Evolutionary conservation across 1,140 invertebrate genomes (phyloP), one percentile per base, ranked within the genome.

Genomic region (Heliconius hermathena): DNA sequence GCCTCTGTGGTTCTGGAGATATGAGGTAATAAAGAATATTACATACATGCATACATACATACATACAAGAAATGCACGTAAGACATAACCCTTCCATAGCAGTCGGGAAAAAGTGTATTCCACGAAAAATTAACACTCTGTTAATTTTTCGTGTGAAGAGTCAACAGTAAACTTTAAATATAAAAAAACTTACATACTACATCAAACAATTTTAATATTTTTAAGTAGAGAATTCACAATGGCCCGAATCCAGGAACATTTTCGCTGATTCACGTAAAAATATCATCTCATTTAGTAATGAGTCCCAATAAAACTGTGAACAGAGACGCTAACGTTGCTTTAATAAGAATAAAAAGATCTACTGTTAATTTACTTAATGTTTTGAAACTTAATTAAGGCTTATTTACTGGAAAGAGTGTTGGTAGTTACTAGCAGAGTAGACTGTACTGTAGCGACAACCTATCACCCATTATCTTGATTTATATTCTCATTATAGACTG

Each of bases 211-310:
- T 66, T 29, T 66, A 29, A 66, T 66, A 66, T 29, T 66, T 66
- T 66, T 1, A n/a, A 29, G n/a, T 57, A 66, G 5, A 26, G 60
- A 66, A 66, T 66, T 6, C 60, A 66, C 22, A 66, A 29, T 16
- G 26, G 60, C 26, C 60, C 60, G 3, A 66, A 66, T 26, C 60
- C 60, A 29, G 8, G 8, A 22, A 22, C n/a, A 11, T 57, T 66
- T 66, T 26, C 9, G 60, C 60, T 66, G 60, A 66, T 66, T 66
- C 60, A 66, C 60, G 60, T 66, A 66, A 66, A 66, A 66, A 66
- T 66, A 66, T 57, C 8, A 57, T 66, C 22, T 66, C 60, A 66
- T 66, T 66, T 66, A 66, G 60, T 66, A 66, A 66, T 66, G 60
- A 66, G 29, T 66, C 11, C 60, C 60, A 26, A 66, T 66, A 66